These are phyloP conservation scores for Pteria penguin DNA, from an alignment of 2,888 invertebrate species.

Conservation along the genomic window DNA sequence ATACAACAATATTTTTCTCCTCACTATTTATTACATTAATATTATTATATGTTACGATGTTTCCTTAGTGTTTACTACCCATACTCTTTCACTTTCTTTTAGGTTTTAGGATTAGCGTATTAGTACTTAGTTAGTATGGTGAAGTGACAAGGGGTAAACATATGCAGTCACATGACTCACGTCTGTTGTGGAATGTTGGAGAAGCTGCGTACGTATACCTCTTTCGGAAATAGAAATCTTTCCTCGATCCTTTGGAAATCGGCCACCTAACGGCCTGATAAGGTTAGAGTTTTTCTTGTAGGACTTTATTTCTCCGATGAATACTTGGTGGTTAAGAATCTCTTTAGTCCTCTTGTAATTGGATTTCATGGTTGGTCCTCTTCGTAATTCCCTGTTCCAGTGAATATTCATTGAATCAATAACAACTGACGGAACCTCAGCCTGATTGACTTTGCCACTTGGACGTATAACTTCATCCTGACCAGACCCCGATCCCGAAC, in stretches of 20 bases:
- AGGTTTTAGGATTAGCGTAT: too few species aligned
- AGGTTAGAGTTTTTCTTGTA: not conserved
- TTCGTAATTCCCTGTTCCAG: not conserved
- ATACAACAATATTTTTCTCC: too few species aligned
- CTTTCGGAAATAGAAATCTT: not conserved
- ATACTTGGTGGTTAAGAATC: not conserved
- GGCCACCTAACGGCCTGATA: slow-evolving; percentile 2
- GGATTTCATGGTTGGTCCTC: too few species aligned
- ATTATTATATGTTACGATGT: too few species aligned
- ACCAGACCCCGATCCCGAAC: not conserved
- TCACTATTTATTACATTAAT: too few species aligned
- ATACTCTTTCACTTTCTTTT: too few species aligned
- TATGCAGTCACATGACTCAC: not conserved
- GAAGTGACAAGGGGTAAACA: too few species aligned
- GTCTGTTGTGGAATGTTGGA: slow-evolving; percentile 14
- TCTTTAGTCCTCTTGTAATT: not conserved
- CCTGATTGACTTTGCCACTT: not conserved
- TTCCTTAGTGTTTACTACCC: too few species aligned
- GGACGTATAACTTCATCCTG: not conserved
- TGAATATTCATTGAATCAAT: not conserved
- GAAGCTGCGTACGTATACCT: not conserved
- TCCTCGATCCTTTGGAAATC: slow-evolving; percentile 29
- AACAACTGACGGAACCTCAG: not conserved
- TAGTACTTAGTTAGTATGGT: too few species aligned
- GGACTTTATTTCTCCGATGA: not conserved